phyloP scores from a whole-genome alignment of 2,113 vertebrate genomes.

The Laticauda laticaudata region DNA sequence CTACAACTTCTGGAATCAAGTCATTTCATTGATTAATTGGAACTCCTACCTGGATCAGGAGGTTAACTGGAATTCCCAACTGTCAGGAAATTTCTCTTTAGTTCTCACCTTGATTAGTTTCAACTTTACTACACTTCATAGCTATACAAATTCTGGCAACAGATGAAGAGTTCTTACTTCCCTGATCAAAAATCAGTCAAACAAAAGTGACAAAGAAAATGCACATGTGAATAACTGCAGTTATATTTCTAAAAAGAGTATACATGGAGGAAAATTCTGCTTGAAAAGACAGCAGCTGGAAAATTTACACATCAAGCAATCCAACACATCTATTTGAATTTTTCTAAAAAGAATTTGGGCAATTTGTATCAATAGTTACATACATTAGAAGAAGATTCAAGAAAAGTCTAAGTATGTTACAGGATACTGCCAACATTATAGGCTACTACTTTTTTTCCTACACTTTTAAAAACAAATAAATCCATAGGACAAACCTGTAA shows the following conservation, averaged over 20 bases:
- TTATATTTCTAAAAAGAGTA: not conserved
- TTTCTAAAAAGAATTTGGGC: not conserved
- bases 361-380: not conserved
- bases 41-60: not conserved
- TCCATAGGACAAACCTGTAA: not conserved
- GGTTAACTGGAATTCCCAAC: not conserved
- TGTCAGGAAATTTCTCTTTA: not conserved
- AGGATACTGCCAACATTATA: not conserved
- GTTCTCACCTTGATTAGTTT: not conserved
- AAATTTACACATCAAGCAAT: not conserved
- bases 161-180: not conserved
- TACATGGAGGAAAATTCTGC: not conserved
- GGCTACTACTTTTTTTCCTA: not conserved
- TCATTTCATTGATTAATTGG: not conserved
- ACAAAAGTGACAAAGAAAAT: not conserved
- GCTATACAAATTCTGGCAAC: not conserved
- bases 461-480: not conserved
- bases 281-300: not conserved
- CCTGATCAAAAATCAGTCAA: not conserved
- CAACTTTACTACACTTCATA: not conserved
- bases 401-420: not conserved
- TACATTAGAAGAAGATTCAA: not conserved
- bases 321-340: not conserved
- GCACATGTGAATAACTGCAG: not conserved
- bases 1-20: not conserved